Conservation (phyloP, 2,797 vertebrate species). For the Epinephelus awoara region DNA sequence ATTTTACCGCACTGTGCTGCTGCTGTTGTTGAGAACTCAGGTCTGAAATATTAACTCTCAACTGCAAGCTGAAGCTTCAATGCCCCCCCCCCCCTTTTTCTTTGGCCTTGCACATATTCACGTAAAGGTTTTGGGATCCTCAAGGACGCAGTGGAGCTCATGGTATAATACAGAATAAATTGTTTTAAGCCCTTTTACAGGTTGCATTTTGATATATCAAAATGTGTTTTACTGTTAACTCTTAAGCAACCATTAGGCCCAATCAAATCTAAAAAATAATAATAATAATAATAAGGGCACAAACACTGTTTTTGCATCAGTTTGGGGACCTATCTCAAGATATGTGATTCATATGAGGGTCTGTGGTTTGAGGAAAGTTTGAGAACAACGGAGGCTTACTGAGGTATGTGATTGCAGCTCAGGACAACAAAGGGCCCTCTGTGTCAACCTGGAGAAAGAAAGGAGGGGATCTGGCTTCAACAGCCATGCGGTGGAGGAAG, state of each 20-base stretch:
- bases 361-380: slow-evolving; percentile 10
- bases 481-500: slow-evolving; percentile 13
- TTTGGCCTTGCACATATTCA: neutral
- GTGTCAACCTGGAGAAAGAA: slow-evolving; percentile 68
- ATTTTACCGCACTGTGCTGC: neutral
- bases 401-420: slow-evolving; percentile 58
- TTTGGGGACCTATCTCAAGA: neutral
- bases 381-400: slow-evolving; percentile 24
- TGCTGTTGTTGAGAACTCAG: neutral
- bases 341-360: neutral
- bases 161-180: neutral
- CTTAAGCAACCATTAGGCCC: neutral
- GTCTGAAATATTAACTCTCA: neutral
- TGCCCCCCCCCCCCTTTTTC: neutral
- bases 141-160: neutral
- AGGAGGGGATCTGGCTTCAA: slow-evolving; percentile 40
- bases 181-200: neutral
- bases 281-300: neutral
- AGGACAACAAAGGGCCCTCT: slow-evolving; percentile 70
- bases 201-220: neutral
- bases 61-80: neutral
- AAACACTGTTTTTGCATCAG: neutral
- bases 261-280: neutral
- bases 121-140: neutral
- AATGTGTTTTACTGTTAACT: neutral